Evolutionary conservation across 2,797 vertebrate species (phyloP), one percentile per base, ranked within the genome.

Genomic region (Anomalospiza imberbis): DNA sequence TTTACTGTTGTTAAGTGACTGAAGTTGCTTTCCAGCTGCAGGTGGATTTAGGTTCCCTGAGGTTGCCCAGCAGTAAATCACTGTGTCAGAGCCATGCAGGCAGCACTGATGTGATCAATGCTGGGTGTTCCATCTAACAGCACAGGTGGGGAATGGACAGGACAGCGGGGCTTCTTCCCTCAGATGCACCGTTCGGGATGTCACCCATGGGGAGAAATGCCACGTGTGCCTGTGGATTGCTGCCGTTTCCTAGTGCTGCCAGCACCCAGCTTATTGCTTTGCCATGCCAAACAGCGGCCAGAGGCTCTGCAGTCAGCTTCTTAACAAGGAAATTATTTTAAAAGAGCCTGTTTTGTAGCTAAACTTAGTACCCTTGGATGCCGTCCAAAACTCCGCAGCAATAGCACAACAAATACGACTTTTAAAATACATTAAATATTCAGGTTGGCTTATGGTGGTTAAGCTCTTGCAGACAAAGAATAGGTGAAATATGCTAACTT

Each of bases 281-380:
- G 79, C 31, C 2, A 44, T 78, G 77, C 89, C 62, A 83, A 68
- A 76, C 71, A 74, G 62, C 0, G 3, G 58, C 93, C 54, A 12
- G 75, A 92, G 90, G 94, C 94, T 94, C 72, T 89, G 87, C 95
- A 97, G 92, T 94, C 95, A 61, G 91, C 94, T 96, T 91, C 80
- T 95, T 92, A 94, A 96, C 89, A 88, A 84, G 93, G 84, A 88
- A 96, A 96, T 97, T 86, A 94, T 94, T 97, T 97, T 90, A 75
- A 92, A 97, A 92, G 90, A 93, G 89, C 63, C 81, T 12, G 19
- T 94, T 96, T 96, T 95, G 76, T 91, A 96, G 93, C 97, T 96
- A 94, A 97, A 95, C 89, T 91, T 94, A 82, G 93, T 91, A 51
- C 7, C 9, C 50, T 93, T 97, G 95, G 96, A 93, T 83, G 86